Base-by-base conservation (phyloP, 2,888 invertebrate genomes). In the Drosophila limbata region DNA sequence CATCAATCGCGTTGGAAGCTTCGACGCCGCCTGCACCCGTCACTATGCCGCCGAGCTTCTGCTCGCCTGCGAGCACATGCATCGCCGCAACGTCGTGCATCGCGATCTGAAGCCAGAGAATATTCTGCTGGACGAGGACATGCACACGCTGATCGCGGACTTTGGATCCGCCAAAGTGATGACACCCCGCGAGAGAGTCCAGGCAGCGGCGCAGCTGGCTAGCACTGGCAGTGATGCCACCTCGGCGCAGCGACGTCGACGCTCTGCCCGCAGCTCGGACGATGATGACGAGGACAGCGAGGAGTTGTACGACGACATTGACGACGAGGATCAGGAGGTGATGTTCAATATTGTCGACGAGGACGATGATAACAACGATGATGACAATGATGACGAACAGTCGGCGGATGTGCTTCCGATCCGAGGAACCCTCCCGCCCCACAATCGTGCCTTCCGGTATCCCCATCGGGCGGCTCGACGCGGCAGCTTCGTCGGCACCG, bases 101-200 rank as follows among this genome's bases (percentile, higher is more conserved):
- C 95, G 98, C 67, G 99, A 99, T 93, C 94, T 99, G 83, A 99
- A 99, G 92, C 99, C 99, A 6, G 93, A 99, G 93, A 99, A 99
- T 93, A 98, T 99, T 84, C 94, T 99, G 52, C 93, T 99, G 80
- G 97, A 97, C 93, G 97, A 98, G 91, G 95, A 96, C 84, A 98
- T 99, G 96, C 99, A 99, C 93, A 96, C 99, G 79, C 94, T 97
- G 90, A 96, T 99, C 71, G 98, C 98, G 45, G 99, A 99, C 93
- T 99, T 99, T 93, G 99, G 99, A 51, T 98, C 98, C 57, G 97
- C 98, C 1, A 98, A 98, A 93, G 96, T 98, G 77, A 93, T 97
- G 21, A 93, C 93, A 21, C 90, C 79, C 3, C 82, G 86, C 5
- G 83, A 85, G 13, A 66, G 85, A 0, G 25, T 56, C 0, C 66